Conservation (phyloP, 2,113 vertebrate genomes). For the Cyanoliseus patagonus region DNA sequence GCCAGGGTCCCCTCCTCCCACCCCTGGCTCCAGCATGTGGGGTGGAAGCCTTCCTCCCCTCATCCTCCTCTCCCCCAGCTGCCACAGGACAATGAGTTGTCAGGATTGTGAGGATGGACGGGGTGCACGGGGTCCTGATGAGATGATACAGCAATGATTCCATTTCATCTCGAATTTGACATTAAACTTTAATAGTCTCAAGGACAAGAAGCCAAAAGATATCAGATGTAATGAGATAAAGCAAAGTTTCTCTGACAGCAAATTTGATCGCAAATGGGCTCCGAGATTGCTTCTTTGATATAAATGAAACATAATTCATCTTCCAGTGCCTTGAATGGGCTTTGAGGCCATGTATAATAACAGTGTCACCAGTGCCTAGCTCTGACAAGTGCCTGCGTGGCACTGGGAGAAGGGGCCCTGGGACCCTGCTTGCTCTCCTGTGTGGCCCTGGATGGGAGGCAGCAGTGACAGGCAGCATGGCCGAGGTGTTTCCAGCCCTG, state of each 20-base stretch:
- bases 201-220: conserved; percentile 84
- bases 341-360: conserved; percentile 72
- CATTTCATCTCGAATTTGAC: conserved; percentile 83
- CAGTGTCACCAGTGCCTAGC: conserved; percentile 65
- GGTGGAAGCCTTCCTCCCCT: background rate
- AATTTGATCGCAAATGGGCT: conserved; percentile 87
- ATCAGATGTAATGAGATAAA: conserved; percentile 85
- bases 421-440: background rate
- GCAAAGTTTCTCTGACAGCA: conserved; percentile 86
- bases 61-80: background rate
- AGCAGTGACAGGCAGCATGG: accelerated
- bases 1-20: background rate
- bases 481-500: background rate
- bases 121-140: conserved; percentile 71
- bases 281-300: conserved; percentile 83
- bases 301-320: conserved; percentile 87
- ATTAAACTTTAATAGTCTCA: conserved; percentile 86
- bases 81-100: conserved; percentile 74
- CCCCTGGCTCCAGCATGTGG: accelerated
- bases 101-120: conserved; percentile 71
- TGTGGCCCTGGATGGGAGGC: background rate
- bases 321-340: conserved; percentile 75
- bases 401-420: background rate
- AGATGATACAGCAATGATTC: conserved; percentile 81
- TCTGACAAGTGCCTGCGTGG: conserved; percentile 60